Base-by-base conservation (phyloP, 2,888 invertebrate species). In the Gymnosoma rotundatum region DNA sequence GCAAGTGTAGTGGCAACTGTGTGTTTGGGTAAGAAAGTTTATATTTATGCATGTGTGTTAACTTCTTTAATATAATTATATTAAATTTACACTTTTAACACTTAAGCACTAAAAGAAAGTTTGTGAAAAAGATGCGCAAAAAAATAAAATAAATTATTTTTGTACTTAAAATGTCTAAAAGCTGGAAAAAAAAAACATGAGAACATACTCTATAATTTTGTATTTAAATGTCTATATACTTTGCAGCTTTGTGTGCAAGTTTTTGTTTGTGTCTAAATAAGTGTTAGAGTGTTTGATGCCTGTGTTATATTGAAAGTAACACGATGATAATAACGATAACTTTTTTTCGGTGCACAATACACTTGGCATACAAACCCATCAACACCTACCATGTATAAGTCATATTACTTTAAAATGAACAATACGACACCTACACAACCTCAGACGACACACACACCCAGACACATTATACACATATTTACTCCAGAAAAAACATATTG, bases 61-160 rank as follows among this genome's bases (percentile, higher is more conserved):
- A 80, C 54, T 76, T 67, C 69, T 83, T 76, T 61, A 80, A 80
- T 61, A 76, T 83, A 83, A 83, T 80, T 80, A 80, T 63, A 76
- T 83, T 83, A 83, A 73, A 83, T 83, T 72, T 76, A 80, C 66
- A 76, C 70, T 66, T 76, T 83, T 80, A 66, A 80, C 72, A 83
- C 83, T 83, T 76, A 80, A 66, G 69, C 12, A 78, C 63, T 69
- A 20, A 80, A 42, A 25, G 21, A 45, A 63, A 32, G 10, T 36
- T 25, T 78, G 54, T 18, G n/a, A 10, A 70, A 18, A 25, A 74
- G 21, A 60, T 25, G 48, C 63, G 60, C 21, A 52, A 76, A 42
- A 75, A 52, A 60, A 61, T 74, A 21, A 63, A 60, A 75, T 67
- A 61, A 64, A 64, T 75, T 74, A 58, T 54, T 74, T 79, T 74